A percentile compares a stretch with the other conserved stretches of the same genome.
phyloP scores from a whole-genome alignment of 2,113 vertebrate genomes.

The Alaudala cheleensis region DNA sequence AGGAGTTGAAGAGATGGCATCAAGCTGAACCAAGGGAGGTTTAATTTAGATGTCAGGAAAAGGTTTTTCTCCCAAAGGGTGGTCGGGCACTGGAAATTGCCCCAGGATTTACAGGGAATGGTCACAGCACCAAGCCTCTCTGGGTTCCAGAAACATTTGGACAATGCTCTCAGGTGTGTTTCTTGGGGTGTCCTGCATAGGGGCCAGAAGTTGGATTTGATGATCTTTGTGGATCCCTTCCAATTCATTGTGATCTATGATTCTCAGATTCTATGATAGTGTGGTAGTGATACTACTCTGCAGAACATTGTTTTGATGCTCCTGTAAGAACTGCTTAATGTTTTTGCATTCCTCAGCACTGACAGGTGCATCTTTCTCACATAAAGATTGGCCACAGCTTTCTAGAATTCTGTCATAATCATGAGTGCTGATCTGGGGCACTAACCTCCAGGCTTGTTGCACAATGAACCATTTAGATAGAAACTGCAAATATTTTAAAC shows the following conservation, averaged over 20 bases:
- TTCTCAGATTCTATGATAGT: not conserved
- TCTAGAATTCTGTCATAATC: not conserved
- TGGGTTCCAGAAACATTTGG: not conserved
- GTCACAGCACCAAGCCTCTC: not conserved
- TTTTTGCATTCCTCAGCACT: not conserved
- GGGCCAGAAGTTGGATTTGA: rapidly evolving
- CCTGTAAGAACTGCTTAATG: rapidly evolving
- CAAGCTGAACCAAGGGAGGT: not conserved
- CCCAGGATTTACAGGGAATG: not conserved
- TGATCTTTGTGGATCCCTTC: not conserved
- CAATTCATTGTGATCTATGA: not conserved
- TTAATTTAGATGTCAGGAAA: not conserved
- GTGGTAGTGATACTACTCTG: not conserved
- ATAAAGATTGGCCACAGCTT: not conserved
- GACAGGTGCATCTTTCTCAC: not conserved
- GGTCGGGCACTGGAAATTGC: not conserved
- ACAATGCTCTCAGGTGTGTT: not conserved
- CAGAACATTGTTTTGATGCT: not conserved
- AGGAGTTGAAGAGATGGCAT: not conserved
- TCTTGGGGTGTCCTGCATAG: not conserved
- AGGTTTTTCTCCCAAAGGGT: not conserved
- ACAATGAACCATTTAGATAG: not conserved
- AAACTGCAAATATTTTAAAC: not conserved
- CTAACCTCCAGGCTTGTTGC: not conserved
- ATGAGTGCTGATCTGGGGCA: not conserved